Evolutionary conservation across 92 coral and sea anemone species (phyloP).

Genomic region (Scolanthus callimorphus): DNA sequence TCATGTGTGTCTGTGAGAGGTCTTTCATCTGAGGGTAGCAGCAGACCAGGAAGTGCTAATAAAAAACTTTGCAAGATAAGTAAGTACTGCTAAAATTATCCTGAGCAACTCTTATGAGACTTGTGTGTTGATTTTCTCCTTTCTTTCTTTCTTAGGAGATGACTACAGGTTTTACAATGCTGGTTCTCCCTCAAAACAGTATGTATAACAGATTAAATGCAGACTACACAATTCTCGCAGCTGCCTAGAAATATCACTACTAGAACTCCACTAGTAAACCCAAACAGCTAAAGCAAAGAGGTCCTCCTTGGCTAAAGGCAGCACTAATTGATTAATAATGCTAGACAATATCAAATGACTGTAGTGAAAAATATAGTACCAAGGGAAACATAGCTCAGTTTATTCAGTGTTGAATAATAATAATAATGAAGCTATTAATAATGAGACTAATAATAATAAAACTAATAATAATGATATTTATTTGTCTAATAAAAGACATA

Average conservation of each 20-base stretch:
- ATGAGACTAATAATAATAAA: too few relatives aligned
- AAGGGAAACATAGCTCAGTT: too few relatives aligned
- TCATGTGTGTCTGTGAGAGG: slow-evolving; percentile 20
- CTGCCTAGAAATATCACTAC: too few relatives aligned
- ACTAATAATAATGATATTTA: too few relatives aligned
- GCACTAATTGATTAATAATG: background rate
- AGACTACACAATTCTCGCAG: too few relatives aligned
- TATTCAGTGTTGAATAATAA: too few relatives aligned
- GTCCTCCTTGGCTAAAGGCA: too few relatives aligned
- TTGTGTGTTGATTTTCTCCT: background rate
- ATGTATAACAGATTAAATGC: slow-evolving; percentile 41
- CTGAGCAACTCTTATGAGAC: background rate
- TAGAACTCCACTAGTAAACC: too few relatives aligned
- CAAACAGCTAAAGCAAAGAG: too few relatives aligned
- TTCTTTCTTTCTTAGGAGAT: slow-evolving; percentile 50
- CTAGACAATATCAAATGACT: background rate
- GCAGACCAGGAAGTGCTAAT: slow-evolving; percentile 34
- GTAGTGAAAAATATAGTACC: background rate
- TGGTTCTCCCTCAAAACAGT: slow-evolving; percentile 70
- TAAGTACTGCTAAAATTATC: slow-evolving; percentile 28
- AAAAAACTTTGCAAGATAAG: slow-evolving; percentile 76
- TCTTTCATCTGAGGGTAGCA: slow-evolving; percentile 6
- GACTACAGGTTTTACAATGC: slow-evolving; percentile 78
- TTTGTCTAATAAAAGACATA: too few relatives aligned
- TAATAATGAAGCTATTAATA: too few relatives aligned